Percentiles rank a stretch among this genome's conserved stretches.
These are phyloP conservation scores for Aspidoscelis tigris DNA, from an alignment of 2,113 vertebrate species.

Conservation along the genomic window DNA sequence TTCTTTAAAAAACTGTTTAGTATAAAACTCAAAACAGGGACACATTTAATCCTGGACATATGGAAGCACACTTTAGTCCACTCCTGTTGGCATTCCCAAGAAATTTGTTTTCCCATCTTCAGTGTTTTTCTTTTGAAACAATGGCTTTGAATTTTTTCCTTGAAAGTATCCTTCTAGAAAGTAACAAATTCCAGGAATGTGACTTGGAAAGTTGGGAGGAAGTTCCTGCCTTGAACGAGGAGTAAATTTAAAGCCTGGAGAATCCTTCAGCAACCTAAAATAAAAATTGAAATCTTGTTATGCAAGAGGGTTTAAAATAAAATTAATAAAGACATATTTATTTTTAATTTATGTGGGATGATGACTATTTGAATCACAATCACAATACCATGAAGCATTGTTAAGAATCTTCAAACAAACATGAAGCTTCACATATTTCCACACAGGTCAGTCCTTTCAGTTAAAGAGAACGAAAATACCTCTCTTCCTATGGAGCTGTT, in stretches of 20 bases:
- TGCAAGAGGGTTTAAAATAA: slow-evolving; percentile 1
- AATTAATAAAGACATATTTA: neutral
- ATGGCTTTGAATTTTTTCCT: slow-evolving; percentile 72
- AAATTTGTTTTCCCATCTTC: slow-evolving; percentile 78
- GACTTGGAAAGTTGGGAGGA: slow-evolving; percentile 93
- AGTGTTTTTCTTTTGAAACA: slow-evolving; percentile 73
- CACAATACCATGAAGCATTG: neutral
- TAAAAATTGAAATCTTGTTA: slow-evolving; percentile 54
- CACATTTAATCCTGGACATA: slow-evolving; percentile 42
- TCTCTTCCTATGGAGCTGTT: neutral
- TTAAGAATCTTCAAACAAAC: neutral
- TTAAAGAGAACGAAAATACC: neutral
- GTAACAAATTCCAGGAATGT: slow-evolving; percentile 96
- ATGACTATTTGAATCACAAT: neutral
- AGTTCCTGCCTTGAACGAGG: slow-evolving; percentile 94
- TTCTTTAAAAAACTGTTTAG: slow-evolving; percentile 49
- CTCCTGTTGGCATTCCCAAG: slow-evolving; percentile 76
- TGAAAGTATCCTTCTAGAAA: slow-evolving; percentile 88
- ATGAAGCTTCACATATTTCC: neutral
- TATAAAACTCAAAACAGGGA: slow-evolving; percentile 39
- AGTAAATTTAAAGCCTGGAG: slow-evolving; percentile 91
- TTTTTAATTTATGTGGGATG: neutral
- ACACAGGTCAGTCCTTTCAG: neutral
- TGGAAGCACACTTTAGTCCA: slow-evolving; percentile 66
- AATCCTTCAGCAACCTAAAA: slow-evolving; percentile 90